These are phyloP conservation scores for Heliconius aoede DNA, from an alignment of 2,888 invertebrate species.

Conservation along the genomic window DNA sequence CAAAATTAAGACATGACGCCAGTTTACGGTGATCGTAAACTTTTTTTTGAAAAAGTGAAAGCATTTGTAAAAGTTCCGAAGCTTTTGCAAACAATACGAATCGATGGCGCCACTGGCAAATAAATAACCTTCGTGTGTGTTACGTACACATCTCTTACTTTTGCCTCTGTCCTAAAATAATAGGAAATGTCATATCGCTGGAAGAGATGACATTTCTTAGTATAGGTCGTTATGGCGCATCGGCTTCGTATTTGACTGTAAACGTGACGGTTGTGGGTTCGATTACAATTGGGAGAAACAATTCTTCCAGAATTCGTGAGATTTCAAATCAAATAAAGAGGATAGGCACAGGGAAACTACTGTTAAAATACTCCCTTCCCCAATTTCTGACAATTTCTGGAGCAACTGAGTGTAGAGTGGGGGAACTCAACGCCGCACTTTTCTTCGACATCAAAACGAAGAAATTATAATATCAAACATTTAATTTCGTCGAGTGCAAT, in stretches of 20 bases:
- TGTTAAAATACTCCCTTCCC: no score
- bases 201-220: background rate
- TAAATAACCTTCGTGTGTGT: background rate
- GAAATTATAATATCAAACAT: no score
- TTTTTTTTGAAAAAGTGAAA: conserved; percentile 14
- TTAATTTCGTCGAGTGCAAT: no score
- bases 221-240: background rate
- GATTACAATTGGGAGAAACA: no score
- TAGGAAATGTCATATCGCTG: background rate
- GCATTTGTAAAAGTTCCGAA: conserved; percentile 5
- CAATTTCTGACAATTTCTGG: no score
- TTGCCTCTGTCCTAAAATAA: conserved; percentile 22
- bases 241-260: background rate
- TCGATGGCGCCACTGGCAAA: conserved; percentile 22
- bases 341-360: no score
- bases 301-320: no score
- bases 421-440: no score
- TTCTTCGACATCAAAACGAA: no score
- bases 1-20: background rate
- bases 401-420: no score
- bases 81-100: conserved; percentile 16
- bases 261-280: no score
- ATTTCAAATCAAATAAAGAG: no score
- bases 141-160: background rate
- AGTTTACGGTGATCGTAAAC: background rate